Evolutionary conservation across 37 sponge, comb jelly and placozoan species (phyloP), one percentile per base, ranked within the genome.

Genomic region (Lycopodina hypogea): DNA sequence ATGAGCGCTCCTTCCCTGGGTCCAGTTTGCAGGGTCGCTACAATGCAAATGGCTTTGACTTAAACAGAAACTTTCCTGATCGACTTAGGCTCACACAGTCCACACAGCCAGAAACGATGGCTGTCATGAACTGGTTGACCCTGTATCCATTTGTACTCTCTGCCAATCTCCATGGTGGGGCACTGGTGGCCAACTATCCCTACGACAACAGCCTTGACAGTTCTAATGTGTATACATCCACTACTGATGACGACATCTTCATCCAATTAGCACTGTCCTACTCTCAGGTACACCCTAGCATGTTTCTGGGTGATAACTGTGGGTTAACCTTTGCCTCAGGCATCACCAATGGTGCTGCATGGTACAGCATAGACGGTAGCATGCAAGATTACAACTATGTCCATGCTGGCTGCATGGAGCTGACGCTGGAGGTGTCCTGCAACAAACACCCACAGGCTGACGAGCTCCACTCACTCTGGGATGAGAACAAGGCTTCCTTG

Each of bases 341-440:
- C 36, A 98, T 98, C 40, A 95, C 94, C 0, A 98, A 98, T 70
- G 99, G 99, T 32, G 96, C 96, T 18, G 90, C 53, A 1, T 98
- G 99, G 99, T 98, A 98, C 72, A 84, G 75, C 45, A 90, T 98
- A 0, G 40, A 62, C 45, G 99, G 96, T 18, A 93, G 96, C 3
- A 95, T 98, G 93, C 97, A 97, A 69, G 99, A 98, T 56, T 98
- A 95, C 79, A 90, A 91, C 71, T 95, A 95, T 82, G 56, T 90
- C 14, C 28, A 82, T 24, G 39, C 86, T 17, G 87, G 90, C 83
- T 95, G 96, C 72, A 93, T 95, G 78, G 99, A 95, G 76, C 72
- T 98, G 19, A 98, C 99, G 0, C 79, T 98, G 14, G 99, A 98
- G 73, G 88, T 90, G 52, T 79, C 87, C 32, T 98, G 96, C 61